A percentile compares a stretch with the other conserved stretches of the same genome.
Conservation (phyloP, 2,113 vertebrate species). For the Anhinga anhinga region DNA sequence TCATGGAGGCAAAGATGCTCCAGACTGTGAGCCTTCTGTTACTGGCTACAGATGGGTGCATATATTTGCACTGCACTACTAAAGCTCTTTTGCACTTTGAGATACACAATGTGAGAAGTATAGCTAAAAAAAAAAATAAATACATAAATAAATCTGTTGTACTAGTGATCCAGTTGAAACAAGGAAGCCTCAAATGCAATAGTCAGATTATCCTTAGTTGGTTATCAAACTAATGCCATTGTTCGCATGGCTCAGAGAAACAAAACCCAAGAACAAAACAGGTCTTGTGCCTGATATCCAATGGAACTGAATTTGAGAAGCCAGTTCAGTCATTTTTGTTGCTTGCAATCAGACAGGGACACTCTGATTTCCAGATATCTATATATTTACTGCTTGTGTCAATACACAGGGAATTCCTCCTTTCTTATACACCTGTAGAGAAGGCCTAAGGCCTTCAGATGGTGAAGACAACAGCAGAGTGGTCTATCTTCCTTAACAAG, state of each 20-base stretch:
- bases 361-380: not conserved
- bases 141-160: conserved; percentile 24
- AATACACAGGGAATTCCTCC: not conserved
- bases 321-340: not conserved
- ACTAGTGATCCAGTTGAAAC: not conserved
- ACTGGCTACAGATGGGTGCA: conserved; percentile 22
- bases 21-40: conserved; percentile 47
- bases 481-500: not conserved
- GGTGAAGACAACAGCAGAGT: not conserved
- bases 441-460: no score
- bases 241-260: not conserved
- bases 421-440: not conserved
- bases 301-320: not conserved
- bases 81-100: not conserved
- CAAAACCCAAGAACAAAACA: not conserved
- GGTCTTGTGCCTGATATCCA: not conserved
- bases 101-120: not conserved
- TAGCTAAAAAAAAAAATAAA: conserved; percentile 12
- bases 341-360: not conserved
- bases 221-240: not conserved
- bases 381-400: not conserved
- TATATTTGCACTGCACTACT: not conserved
- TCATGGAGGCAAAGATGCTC: not conserved
- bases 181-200: conserved; percentile 20
- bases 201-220: not conserved